phyloP scores from a whole-genome alignment of 2,888 invertebrate species.

The Acleris holmiana region DNA sequence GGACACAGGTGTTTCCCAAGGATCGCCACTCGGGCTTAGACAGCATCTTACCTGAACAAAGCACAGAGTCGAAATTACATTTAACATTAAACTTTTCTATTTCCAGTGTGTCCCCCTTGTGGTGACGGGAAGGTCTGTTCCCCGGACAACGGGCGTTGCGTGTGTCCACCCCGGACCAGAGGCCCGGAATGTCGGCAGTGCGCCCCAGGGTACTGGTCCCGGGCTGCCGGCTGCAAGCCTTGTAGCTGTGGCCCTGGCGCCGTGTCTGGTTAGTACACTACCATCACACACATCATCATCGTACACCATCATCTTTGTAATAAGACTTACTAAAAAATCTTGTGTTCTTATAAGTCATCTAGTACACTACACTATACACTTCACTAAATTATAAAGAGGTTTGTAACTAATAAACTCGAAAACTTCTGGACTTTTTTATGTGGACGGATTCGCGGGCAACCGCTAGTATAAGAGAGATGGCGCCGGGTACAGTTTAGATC shows the following conservation, averaged over 20 bases:
- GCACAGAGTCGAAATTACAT: not conserved
- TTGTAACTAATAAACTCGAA: too few species aligned
- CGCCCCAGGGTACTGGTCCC: conserved; percentile 91
- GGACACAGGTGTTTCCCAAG: too few species aligned
- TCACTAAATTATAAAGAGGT: too few species aligned
- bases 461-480: too few species aligned
- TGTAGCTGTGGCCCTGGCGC: conserved; percentile 85
- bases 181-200: conserved; percentile 94
- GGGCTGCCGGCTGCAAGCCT: conserved; percentile 92
- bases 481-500: too few species aligned
- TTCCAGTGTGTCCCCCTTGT: conserved; percentile 90
- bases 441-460: too few species aligned
- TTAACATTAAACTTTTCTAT: conserved; percentile 42
- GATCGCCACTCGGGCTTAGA: not conserved
- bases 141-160: conserved; percentile 94
- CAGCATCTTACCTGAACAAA: not conserved
- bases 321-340: too few species aligned
- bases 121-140: conserved; percentile 95
- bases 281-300: too few species aligned
- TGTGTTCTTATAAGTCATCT: too few species aligned
- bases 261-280: conserved; percentile 59
- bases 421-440: too few species aligned
- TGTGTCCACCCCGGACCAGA: conserved; percentile 94
- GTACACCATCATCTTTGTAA: too few species aligned
- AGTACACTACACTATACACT: too few species aligned